Evolutionary conservation across 2,113 vertebrate genomes (phyloP), one percentile per base, ranked within the genome.

Genomic region (Puffinus mauretanicus): DNA sequence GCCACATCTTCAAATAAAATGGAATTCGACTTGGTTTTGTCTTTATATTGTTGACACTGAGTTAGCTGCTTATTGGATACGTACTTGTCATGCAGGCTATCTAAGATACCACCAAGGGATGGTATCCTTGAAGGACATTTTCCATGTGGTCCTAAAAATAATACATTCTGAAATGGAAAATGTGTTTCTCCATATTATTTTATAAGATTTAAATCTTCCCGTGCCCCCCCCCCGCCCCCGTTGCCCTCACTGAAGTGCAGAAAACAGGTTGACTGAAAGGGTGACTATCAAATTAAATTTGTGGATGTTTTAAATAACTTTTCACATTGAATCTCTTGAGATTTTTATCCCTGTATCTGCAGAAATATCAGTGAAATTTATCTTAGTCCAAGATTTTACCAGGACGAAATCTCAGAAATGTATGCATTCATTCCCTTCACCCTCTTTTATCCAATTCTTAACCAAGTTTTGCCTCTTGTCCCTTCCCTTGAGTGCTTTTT

Each of bases 261-360:
- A 96, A 95, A 96, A 90, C 70, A 88, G 82, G 49, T 69, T 94
- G 86, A 83, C 65, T 94, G 88, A 96, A 94, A 91, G 69, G 36
- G 77, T 93, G 87, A 86, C 58, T 93, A 92, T 90, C 92, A 82
- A 83, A 94, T 90, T 66, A 82, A 90, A 92, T 94, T 88, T 94
- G 88, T 72, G 69, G 77, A 27, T 94, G 71, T 95, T 94, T 97
- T 94, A 95, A 97, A 95, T 95, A 96, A 94, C 87, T 95, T 92
- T 89, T 95, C 44, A 77, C 89, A 44, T 94, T 72, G 58, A 83
- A 40, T 94, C 89, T 92, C 91, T 60, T 61, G 92, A 81, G 81
- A 79, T 69, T 93, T 95, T 95, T 88, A 67, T 93, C 70, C 30
- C 58, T 82, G 24, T 82, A 76, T 96, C 55, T 92, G 81, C 78